Evolutionary conservation across 2,113 vertebrate species (phyloP), one percentile per base, ranked within the genome.

Genomic region (Pterocles burchelli): DNA sequence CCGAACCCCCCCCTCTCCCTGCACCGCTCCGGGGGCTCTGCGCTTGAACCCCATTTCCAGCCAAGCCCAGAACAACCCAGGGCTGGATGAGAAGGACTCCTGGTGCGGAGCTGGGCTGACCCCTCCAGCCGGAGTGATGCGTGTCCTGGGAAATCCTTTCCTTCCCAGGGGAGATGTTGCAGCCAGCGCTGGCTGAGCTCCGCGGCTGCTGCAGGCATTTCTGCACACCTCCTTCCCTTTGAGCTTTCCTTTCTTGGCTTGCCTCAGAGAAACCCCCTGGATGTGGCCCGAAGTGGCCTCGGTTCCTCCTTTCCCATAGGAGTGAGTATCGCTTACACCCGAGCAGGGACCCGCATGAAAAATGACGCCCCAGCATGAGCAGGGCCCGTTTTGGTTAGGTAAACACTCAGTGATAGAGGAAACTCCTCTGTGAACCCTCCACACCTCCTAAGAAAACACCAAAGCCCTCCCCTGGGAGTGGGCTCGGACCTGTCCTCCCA

Each of bases 381-480:
- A 77, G 57, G 66, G 83, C 83, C 90, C 61, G 3, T 93, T 95
- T 90, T 92, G 65, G 83, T 90, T 96, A 96, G 93, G 70, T 46
- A 95, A 96, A 92, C 73, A 96, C 41, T 68, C 3, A 2, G 34
- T 15, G 1, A 36, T 71, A 52, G 83, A 84, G 75, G 61, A 78
- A 86, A 93, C 88, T 90, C 65, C 45, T 95, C 61, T 48, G 36
- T 1, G 3, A 95, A 89, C 75, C 70, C 49, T 89, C 77, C 93
- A 90, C 88, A 7, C 92, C 93, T 95, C 46, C 52, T 96, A 94
- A 87, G 45, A 92, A 96, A 95, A 92, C 70, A 90, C 41, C 4
- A 0, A 41, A 75, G 41, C 36, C 16, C 41, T 89, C 83, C 73
- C 10, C 8, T 88, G 72, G 72, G 92, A 94, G 55, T 59, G 77